Percentiles rank a stretch among this genome's conserved stretches.
These are phyloP conservation scores for Nemapogon koenigi DNA, from an alignment of 2,888 invertebrate species.

Conservation along the genomic window DNA sequence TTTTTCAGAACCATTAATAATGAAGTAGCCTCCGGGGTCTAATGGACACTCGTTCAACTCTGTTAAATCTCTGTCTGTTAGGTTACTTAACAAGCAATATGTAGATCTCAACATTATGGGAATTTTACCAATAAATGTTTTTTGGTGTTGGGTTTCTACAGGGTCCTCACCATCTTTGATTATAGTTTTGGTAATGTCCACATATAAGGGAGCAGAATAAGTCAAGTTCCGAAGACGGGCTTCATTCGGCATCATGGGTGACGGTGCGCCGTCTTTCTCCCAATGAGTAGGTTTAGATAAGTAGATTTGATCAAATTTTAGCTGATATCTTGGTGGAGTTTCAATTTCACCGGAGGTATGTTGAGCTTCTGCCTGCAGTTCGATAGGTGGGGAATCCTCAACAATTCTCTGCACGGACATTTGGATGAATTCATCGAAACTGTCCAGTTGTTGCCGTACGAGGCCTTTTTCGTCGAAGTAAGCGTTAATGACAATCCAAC, in stretches of 20 bases:
- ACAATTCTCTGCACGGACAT: conserved; percentile 99
- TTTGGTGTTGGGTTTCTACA: conserved; percentile 81
- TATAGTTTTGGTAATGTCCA: conserved; percentile 97
- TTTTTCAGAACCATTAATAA: conserved; percentile 99
- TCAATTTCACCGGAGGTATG: conserved; percentile 94
- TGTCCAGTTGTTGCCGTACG: conserved; percentile 98
- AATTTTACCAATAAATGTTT: conserved; percentile 86
- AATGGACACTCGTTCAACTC: conserved; percentile 99
- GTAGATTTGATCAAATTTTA: conserved; percentile 99
- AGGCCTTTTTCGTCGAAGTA: conserved; percentile 99
- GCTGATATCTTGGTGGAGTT: conserved; percentile 85
- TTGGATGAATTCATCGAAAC: conserved; percentile 99
- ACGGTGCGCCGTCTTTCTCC: conserved; percentile 99
- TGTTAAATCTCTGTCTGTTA: conserved; percentile 98
- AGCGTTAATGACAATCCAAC: conserved; percentile 99
- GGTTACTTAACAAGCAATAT: conserved; percentile 92
- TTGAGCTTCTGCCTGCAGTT: conserved; percentile 96
- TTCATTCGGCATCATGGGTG: conserved; percentile 99
- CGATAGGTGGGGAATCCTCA: conserved; percentile 98
- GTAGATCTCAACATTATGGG: conserved; percentile 99
- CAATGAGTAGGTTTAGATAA: conserved; percentile 99
- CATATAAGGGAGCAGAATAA: conserved; percentile 98
- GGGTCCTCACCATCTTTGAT: conserved; percentile 91
- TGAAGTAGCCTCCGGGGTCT: conserved; percentile 99
- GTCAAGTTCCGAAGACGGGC: conserved; percentile 96